Evolutionary conservation across 2,113 vertebrate species (phyloP), one percentile per base, ranked within the genome.

Genomic region (Trogon melanurus): DNA sequence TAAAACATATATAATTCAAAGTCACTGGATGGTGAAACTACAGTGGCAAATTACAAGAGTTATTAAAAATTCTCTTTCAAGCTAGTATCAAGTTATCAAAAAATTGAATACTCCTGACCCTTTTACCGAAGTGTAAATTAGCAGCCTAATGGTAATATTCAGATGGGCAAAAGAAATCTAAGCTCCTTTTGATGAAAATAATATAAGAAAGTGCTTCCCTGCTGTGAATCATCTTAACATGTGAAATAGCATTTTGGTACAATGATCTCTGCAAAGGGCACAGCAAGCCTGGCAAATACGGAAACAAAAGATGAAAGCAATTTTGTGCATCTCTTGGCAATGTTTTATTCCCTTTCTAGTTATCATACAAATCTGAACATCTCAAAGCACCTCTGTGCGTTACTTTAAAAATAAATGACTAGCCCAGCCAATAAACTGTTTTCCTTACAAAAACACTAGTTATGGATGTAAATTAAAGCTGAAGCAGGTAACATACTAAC

Each of bases 101-200:
- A 97, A 97, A 91, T 93, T 38, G 86, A 98, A 93, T 89, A 83
- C 79, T 96, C 61, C 95, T 98, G 97, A 98, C 97, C 97, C 91
- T 97, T 97, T 97, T 91, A 67, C 85, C 74, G 44, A 98, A 93
- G 97, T 98, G 97, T 95, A 98, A 98, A 98, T 98, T 98, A 98
- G 92, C 86, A 97, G 85, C 82, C 93, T 97, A 97, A 97, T 97
- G 97, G 74, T 91, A 97, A 97, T 97, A 97, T 93, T 96, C 96
- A 96, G 85, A 96, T 85, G 74, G 79, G 91, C 94, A 97, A 97
- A 96, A 96, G 87, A 84, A 88, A 91, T 96, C 88, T 84, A 94
- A 96, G 90, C n/a, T 97, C 41, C 62, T 93, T 98, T 97, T 98
- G 97, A 98, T 97, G 95, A 97, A 97, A 98, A 95, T 96, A 94